Base-by-base conservation (phyloP, 2,113 vertebrate genomes). In the Carlito syrichta region DNA sequence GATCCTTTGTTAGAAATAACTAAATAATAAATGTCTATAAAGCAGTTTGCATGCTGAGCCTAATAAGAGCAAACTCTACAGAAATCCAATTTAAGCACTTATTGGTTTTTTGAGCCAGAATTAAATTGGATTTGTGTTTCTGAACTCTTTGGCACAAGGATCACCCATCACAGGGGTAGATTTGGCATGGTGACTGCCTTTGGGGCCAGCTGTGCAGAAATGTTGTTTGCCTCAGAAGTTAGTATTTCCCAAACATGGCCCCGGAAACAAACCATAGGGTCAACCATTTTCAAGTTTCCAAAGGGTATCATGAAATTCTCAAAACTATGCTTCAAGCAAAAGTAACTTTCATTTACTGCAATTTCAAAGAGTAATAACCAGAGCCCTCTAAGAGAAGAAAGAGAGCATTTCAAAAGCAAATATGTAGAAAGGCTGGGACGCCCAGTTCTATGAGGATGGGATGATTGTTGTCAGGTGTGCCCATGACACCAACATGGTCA, bases 51-150 rank as follows among this genome's bases (percentile, higher is more conserved):
- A 96, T 95, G 97, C 96, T 96, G 97, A 95, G 97, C 58, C 73
- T 96, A 97, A 97, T 97, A 97, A 96, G 96, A 97, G 95, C 22
- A 66, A 97, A 97, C 94, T 95, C 91, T 91, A 89, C 78, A 94
- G 85, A 98, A 98, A 98, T 97, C 96, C 94, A 98, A 95, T 98
- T 97, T 97, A 96, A 97, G 96, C 95, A 89, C 87, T 96, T 95
- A 97, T 45, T 96, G 97, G 92, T 96, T 97, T 96, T 89, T 78
- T 86, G 91, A 97, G 97, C 96, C 97, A 98, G 81, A 97, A 95
- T 97, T 97, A 97, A 98, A 97, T 97, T 98, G 96, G 96, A 97
- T 97, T 98, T 97, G 94, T 95, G 92, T 97, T 96, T 97, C 96
- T 96, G 84, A 96, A 96, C 78, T 92, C 40, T 66, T 95, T 97